These are phyloP conservation scores for Glyphotaelius pellucidus DNA, from an alignment of 2,888 invertebrate genomes.

Conservation along the genomic window DNA sequence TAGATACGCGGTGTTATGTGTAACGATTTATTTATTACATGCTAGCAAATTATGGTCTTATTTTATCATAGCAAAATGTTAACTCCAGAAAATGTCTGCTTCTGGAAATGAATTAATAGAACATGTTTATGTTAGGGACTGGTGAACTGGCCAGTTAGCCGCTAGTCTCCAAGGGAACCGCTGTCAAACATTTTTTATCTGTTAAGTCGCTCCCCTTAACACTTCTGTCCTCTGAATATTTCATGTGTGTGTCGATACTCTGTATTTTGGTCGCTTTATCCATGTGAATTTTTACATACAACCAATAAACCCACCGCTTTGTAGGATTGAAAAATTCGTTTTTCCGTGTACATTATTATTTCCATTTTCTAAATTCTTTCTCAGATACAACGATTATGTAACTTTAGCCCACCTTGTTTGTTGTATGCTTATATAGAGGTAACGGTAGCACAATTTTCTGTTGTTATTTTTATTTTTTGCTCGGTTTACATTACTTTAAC, in stretches of 20 bases:
- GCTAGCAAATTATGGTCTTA: too few species aligned
- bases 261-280: neutral
- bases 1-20: too few species aligned
- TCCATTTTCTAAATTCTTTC: neutral
- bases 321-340: too few species aligned
- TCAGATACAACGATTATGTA: neutral
- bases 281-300: neutral
- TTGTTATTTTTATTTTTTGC: neutral
- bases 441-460: neutral
- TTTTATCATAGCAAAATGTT: neutral
- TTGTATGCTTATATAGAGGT: neutral
- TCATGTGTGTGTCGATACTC: slow-evolving; percentile 12
- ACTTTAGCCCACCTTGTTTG: neutral
- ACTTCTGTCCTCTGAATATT: slow-evolving; percentile 40
- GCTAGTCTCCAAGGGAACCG: slow-evolving; percentile 23
- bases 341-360: neutral
- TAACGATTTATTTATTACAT: too few species aligned
- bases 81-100: neutral
- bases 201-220: slow-evolving; percentile 10
- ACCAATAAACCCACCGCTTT: neutral
- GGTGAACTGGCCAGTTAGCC: neutral
- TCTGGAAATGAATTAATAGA: neutral
- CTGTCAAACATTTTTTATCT: slow-evolving; percentile 28
- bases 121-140: neutral
- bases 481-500: neutral